A percentile compares a stretch with the other conserved stretches of the same genome.
phyloP scores from a whole-genome alignment of 2,797 vertebrate genomes.

The Sylvilagus floridanus region DNA sequence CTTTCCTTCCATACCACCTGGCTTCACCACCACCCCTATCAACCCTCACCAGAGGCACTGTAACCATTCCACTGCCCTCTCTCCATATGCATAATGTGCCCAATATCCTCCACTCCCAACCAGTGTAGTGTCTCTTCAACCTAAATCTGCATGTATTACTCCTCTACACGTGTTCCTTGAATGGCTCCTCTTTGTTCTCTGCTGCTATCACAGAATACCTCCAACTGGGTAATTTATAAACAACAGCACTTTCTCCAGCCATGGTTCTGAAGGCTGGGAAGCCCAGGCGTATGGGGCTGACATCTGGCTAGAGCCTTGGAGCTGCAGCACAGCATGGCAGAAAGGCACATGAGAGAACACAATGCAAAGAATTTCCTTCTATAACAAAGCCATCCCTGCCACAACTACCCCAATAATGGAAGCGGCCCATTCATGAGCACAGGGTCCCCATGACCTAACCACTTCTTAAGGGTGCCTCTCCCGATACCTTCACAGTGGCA shows the following conservation, averaged over 20 bases:
- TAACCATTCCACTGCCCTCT: not conserved
- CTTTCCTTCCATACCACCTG: not conserved
- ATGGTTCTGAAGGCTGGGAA: not conserved
- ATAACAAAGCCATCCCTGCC: not conserved
- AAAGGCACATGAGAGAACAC: not conserved
- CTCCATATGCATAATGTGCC: too few species aligned
- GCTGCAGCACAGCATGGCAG: not conserved
- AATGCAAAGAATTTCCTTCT: not conserved
- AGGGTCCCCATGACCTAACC: not conserved
- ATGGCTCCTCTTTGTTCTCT: not conserved
- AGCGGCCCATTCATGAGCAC: not conserved
- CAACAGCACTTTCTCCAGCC: not conserved
- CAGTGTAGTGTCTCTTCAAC: not conserved
- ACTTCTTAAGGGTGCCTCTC: not conserved
- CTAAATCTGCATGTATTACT: too few species aligned
- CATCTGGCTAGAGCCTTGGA: too few species aligned
- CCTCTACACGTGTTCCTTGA: not conserved
- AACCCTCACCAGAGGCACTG: not conserved
- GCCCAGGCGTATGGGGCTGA: not conserved
- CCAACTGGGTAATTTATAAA: not conserved
- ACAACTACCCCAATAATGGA: not conserved
- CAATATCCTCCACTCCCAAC: not conserved
- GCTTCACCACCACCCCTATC: not conserved
- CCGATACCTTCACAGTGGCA: too few species aligned
- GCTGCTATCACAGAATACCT: not conserved